Percentiles rank a stretch among this genome's conserved stretches.
Evolutionary conservation across 2,797 vertebrate genomes (phyloP).

Genomic region (Enteromius radiatus): DNA sequence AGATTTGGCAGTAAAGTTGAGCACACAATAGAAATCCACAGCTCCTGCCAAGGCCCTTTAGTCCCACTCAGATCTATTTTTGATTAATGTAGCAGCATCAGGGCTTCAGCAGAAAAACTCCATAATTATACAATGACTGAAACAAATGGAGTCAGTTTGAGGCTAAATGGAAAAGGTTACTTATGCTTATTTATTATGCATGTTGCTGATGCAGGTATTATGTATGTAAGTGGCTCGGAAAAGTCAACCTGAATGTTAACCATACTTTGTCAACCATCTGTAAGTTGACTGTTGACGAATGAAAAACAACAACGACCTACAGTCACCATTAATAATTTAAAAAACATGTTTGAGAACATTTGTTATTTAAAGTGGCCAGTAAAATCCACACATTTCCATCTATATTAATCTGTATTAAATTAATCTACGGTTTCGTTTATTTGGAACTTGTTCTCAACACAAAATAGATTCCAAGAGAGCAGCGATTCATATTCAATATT

Average conservation of each 20-base stretch:
- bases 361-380: not conserved
- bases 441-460: not conserved
- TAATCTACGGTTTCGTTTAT: not conserved
- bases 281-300: not conserved
- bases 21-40: slow-evolving; percentile 37
- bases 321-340: not conserved
- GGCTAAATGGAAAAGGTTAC: slow-evolving; percentile 41
- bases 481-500: not conserved
- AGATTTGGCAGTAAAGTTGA: slow-evolving; percentile 33
- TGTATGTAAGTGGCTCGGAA: not conserved
- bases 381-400: not conserved
- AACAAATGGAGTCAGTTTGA: slow-evolving; percentile 30
- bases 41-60: slow-evolving; percentile 40
- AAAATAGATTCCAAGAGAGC: not conserved
- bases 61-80: slow-evolving; percentile 58
- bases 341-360: not conserved
- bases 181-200: slow-evolving; percentile 30
- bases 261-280: not conserved
- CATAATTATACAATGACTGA: slow-evolving; percentile 49
- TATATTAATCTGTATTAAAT: not conserved
- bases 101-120: slow-evolving; percentile 41
- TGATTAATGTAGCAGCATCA: slow-evolving; percentile 56
- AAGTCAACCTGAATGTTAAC: not conserved
- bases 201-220: not conserved
- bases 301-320: not conserved